Conservation (phyloP, 1,140 invertebrate genomes). For the Scaptomyza pallida region DNA sequence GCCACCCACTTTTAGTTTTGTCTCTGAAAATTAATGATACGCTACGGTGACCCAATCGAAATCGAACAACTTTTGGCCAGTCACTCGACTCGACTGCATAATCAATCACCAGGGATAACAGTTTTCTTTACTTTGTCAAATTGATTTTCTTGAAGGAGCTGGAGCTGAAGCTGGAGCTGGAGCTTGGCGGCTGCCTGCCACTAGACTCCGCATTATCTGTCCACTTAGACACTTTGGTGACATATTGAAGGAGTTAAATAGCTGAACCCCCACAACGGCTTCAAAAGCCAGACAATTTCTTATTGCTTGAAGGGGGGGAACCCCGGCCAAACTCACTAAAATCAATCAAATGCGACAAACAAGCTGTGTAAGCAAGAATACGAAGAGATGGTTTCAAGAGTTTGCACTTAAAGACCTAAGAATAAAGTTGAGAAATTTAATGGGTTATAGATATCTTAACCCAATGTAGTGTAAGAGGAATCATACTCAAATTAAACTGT, state of each 20-base stretch:
- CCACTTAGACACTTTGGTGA: conserved; percentile 67
- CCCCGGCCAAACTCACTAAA: conserved; percentile 14
- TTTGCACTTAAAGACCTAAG: background rate
- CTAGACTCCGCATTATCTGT: conserved; percentile 57
- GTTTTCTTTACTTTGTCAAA: conserved; percentile 73
- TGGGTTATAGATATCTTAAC: no score
- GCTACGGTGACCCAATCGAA: conserved; percentile 61
- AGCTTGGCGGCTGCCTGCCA: background rate
- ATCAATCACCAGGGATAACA: conserved; percentile 78
- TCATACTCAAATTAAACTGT: no score
- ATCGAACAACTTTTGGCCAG: conserved; percentile 63
- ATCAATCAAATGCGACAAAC: conserved; percentile 49
- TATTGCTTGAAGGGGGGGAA: conserved; percentile 21
- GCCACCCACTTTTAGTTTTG: conserved; percentile 2
- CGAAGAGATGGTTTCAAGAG: background rate
- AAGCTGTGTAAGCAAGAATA: conserved; percentile 19
- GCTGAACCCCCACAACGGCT: conserved; percentile 38
- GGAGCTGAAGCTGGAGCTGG: background rate
- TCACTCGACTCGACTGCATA: conserved; percentile 68
- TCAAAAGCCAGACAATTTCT: conserved; percentile 38
- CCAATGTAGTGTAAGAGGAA: no score
- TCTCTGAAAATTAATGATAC: conserved; percentile 69
- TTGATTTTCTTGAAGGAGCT: conserved; percentile 60
- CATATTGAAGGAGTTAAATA: conserved; percentile 81
- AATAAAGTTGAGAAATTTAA: background rate